These are phyloP conservation scores for Eupithecia dodoneata DNA, from an alignment of 2,888 invertebrate genomes.

Conservation along the genomic window DNA sequence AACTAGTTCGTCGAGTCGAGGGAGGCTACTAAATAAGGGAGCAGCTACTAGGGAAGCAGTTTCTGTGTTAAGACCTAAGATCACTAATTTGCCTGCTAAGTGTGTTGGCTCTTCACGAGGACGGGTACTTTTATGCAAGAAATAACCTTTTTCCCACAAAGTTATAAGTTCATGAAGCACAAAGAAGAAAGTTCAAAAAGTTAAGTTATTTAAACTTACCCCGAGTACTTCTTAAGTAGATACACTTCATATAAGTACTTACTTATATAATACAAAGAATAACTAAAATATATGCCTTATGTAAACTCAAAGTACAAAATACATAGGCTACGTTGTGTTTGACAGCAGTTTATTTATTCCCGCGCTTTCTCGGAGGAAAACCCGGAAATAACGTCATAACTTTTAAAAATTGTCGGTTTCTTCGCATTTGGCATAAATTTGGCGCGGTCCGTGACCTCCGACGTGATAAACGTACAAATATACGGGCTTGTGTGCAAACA, in stretches of 20 bases:
- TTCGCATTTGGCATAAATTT: constrained; percentile 55
- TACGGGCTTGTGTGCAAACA: neutral
- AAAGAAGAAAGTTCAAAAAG: neutral
- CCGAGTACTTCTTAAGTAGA: neutral
- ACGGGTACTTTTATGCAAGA: neutral
- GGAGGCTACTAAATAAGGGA: neutral
- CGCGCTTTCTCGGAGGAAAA: constrained; percentile 20
- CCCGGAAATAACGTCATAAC: constrained; percentile 52
- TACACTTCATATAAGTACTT: neutral
- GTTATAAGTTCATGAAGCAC: neutral
- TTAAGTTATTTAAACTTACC: neutral
- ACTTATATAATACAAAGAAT: neutral
- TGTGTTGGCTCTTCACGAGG: neutral
- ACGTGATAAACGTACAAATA: constrained; percentile 16
- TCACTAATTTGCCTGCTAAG: neutral
- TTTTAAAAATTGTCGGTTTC: constrained; percentile 53
- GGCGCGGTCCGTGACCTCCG: constrained; percentile 47
- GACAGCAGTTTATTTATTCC: constrained; percentile 32
- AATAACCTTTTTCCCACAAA: neutral
- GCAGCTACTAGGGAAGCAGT: neutral
- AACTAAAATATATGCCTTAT: neutral
- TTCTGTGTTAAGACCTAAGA: neutral
- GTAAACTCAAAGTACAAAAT: neutral
- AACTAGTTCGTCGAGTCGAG: neutral
- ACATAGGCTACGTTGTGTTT: constrained; percentile 22